A percentile compares a stretch with the other conserved stretches of the same genome.
These are phyloP conservation scores for Eulemur coronatus DNA, from an alignment of 2,797 vertebrate species.

Conservation along the genomic window DNA sequence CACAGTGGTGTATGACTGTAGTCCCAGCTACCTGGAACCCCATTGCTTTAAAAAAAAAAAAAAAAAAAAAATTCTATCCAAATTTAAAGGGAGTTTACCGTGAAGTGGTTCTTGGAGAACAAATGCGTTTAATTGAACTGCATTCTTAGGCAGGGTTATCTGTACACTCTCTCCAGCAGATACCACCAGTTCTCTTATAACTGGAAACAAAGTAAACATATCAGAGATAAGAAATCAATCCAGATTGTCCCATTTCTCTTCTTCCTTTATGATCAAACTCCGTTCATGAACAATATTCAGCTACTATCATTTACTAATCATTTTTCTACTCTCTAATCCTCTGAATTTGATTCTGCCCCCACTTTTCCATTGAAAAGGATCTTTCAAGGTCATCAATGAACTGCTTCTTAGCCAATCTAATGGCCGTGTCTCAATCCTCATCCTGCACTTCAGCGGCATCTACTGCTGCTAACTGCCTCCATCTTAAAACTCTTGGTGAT, in stretches of 20 bases:
- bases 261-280: background rate
- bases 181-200: slow-evolving; percentile 93
- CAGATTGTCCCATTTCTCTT: background rate
- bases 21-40: background rate
- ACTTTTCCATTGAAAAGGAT: background rate
- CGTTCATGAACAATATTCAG: background rate
- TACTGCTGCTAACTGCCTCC: background rate
- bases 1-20: background rate
- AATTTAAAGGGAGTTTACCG: slow-evolving; percentile 83
- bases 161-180: slow-evolving; percentile 95
- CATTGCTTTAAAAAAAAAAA: background rate
- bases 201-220: slow-evolving; percentile 67
- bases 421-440: background rate
- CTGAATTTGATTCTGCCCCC: background rate
- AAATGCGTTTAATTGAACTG: slow-evolving; percentile 95
- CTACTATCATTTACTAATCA: slow-evolving; percentile 11
- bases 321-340: background rate
- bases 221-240: slow-evolving; percentile 32
- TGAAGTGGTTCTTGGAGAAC: slow-evolving; percentile 88
- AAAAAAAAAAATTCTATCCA: background rate
- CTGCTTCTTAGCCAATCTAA: slow-evolving; percentile 10
- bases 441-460: background rate
- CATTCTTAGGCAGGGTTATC: slow-evolving; percentile 93
- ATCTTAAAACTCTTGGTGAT: background rate
- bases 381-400: slow-evolving; percentile 9